phyloP scores from a whole-genome alignment of 2,113 vertebrate genomes.

The Thryonomys swinderianus region DNA sequence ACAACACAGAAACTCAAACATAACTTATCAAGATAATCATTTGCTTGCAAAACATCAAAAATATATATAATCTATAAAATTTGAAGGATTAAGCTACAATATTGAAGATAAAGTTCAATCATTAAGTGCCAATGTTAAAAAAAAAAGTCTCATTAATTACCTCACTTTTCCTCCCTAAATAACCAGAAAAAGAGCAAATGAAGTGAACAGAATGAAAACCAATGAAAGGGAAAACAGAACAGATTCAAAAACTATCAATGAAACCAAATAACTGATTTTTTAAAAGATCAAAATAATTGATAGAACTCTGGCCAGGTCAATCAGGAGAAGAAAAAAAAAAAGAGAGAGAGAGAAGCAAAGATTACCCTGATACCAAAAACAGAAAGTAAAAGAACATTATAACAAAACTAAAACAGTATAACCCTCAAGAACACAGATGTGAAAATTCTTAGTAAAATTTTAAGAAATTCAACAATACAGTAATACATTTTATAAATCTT shows the following conservation, averaged over 20 bases:
- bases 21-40: background rate
- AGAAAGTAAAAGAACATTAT: background rate
- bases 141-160: slow-evolving; percentile 10
- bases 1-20: background rate
- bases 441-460: background rate
- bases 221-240: background rate
- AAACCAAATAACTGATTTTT: background rate
- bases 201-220: background rate
- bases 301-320: background rate
- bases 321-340: background rate
- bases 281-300: background rate
- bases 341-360: background rate
- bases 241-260: background rate
- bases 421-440: background rate
- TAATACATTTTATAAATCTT: background rate
- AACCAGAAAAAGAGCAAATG: background rate
- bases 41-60: background rate
- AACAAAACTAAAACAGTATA: background rate
- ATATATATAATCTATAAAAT: background rate
- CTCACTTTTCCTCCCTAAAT: background rate
- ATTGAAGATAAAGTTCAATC: background rate
- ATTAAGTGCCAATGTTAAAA: background rate
- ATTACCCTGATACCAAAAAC: background rate
- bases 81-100: background rate
- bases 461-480: background rate